Evolutionary conservation across 2,113 vertebrate genomes (phyloP).

Genomic region (Neopipo cinnamomea): DNA sequence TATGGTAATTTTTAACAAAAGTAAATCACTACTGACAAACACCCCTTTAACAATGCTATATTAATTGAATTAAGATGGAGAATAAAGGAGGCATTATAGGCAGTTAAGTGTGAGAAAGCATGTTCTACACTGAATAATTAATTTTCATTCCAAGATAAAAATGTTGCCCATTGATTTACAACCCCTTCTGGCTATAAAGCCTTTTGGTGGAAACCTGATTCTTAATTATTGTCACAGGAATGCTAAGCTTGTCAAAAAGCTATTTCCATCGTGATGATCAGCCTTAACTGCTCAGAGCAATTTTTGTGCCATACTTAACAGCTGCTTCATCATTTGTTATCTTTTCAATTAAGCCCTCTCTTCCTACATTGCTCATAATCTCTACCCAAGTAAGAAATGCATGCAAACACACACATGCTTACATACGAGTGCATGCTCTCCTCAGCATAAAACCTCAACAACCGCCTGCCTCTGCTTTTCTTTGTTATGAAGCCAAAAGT

Average conservation of each 20-base stretch:
- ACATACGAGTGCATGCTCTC: not conserved
- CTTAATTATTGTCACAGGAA: conserved; percentile 79
- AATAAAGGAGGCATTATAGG: conserved; percentile 36
- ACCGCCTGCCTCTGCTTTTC: not conserved
- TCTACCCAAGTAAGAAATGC: not conserved
- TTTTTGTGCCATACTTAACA: conserved; percentile 68
- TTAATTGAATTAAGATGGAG: conserved; percentile 51
- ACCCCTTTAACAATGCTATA: conserved; percentile 29
- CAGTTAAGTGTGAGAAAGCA: conserved; percentile 70
- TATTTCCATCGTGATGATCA: conserved; percentile 74
- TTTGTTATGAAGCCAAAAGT: not conserved
- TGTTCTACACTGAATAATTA: conserved; percentile 81
- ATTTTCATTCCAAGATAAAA: conserved; percentile 77
- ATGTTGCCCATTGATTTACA: conserved; percentile 80
- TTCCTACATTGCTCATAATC: not conserved
- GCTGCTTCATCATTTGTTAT: conserved; percentile 77
- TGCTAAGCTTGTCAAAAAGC: conserved; percentile 71
- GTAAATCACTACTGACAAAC: conserved; percentile 14
- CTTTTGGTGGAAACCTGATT: conserved; percentile 77
- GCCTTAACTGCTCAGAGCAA: conserved; percentile 69
- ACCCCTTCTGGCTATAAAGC: conserved; percentile 74
- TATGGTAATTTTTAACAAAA: conserved; percentile 42
- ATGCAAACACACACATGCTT: not conserved
- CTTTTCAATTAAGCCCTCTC: conserved; percentile 58
- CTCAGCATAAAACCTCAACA: not conserved